phyloP scores from a whole-genome alignment of 2,888 invertebrate species.

The Entomobrya multifasciata region DNA sequence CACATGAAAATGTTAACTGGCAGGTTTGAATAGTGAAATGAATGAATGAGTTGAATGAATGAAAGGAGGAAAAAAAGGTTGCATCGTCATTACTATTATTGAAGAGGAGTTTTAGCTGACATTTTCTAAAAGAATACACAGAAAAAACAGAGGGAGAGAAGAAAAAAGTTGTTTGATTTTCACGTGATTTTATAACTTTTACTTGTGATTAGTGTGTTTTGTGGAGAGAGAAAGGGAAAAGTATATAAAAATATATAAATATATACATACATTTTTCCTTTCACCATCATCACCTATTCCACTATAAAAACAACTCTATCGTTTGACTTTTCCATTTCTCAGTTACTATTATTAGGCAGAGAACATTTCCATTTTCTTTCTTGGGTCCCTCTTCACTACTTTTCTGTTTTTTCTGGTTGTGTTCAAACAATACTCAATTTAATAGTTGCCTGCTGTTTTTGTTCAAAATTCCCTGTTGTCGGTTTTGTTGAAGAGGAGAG shows the following conservation, averaged over 20 bases:
- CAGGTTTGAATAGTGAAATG: not conserved
- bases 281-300: not conserved
- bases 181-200: constrained; percentile 37
- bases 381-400: not conserved
- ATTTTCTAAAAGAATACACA: not conserved
- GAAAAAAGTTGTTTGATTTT: constrained; percentile 39
- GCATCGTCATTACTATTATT: constrained; percentile 32
- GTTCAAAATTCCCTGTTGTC: constrained; percentile 17
- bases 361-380: constrained; percentile 38
- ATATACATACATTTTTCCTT: not conserved
- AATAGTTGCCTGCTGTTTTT: constrained; percentile 62
- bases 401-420: constrained; percentile 29
- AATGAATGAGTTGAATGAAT: constrained; percentile 36
- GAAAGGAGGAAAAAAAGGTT: constrained; percentile 13
- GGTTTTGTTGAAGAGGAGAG: not conserved
- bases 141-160: not conserved
- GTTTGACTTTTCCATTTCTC: constrained; percentile 54
- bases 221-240: not conserved
- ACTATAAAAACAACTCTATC: not conserved
- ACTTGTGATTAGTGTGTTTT: constrained; percentile 26
- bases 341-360: constrained; percentile 28
- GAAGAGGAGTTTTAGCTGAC: constrained; percentile 41
- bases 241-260: not conserved
- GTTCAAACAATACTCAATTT: constrained; percentile 69
- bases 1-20: constrained; percentile 17